Evolutionary conservation across 2,113 vertebrate genomes (phyloP), one percentile per base, ranked within the genome.

Genomic region (Tetraodon nigroviridis): DNA sequence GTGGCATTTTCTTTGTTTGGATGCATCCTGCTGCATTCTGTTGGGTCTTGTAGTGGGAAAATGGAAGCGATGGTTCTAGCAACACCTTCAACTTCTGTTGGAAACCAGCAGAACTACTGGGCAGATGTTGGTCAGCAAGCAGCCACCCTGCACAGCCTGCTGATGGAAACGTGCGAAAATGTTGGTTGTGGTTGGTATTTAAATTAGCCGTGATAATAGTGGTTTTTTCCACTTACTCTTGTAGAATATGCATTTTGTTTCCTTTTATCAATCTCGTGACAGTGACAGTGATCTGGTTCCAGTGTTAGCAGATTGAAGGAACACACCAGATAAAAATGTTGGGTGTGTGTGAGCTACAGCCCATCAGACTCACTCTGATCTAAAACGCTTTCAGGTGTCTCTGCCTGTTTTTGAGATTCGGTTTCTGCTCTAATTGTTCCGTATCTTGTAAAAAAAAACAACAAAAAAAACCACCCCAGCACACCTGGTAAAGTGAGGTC

Each of bases 321-420:
- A 53, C 70, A 51, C 47, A 1, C 7, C 20, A 69, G 55, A 71
- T 69, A 27, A 67, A 51, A 48, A 66, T 51, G 53, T 71, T 55
- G 22, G 55, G 65, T 52, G 65, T 73, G 65, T 73, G 57, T 61
- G 5, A 51, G 72, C 40, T 64, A 42, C 1, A 13, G 69, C 48
- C 66, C 71, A 78, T 81, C 79, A 78, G 61, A 29, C 64, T 41
- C 32, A 0, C 24, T 27, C 24, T 27, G 24, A 6, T 19, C 19
- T 50, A 17, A 41, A 61, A 67, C 47, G 54, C 55, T 61, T 64
- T 64, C 55, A 73, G 79, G 55, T 81, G 65, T 58, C 51, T 12
- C 32, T 10, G n/a, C 59, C 50, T 68, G 67, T 59, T 44, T 27
- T 58, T 16, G 5, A 45, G 44, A 22, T 45, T 49, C 59, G 41